Evolutionary conservation across 2,797 vertebrate species (phyloP).

Genomic region (Betta splendens): DNA sequence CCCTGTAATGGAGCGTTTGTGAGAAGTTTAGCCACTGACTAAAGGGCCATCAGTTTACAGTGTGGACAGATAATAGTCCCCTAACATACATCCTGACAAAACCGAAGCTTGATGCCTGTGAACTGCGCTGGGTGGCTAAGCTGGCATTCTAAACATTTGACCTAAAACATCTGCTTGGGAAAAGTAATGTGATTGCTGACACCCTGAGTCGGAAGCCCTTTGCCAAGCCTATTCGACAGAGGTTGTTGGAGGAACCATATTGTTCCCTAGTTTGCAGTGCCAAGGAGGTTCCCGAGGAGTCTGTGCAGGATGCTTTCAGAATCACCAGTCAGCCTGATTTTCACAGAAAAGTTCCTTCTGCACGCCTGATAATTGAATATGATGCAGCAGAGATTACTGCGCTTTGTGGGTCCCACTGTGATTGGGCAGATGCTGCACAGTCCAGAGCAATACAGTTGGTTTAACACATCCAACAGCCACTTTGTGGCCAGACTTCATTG

Average conservation of each 20-base stretch:
- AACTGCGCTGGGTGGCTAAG: constrained; percentile 6
- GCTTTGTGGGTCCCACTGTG: too few relatives aligned
- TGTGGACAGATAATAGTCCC: constrained; percentile 9
- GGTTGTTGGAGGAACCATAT: constrained; percentile 21
- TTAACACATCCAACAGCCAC: neutral
- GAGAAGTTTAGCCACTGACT: constrained; percentile 31
- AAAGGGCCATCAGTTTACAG: neutral
- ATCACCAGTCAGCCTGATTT: too few relatives aligned
- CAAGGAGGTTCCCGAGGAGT: neutral
- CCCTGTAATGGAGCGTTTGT: constrained; percentile 21
- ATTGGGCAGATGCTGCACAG: too few relatives aligned
- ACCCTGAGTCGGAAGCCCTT: constrained; percentile 10
- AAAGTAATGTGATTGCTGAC: neutral
- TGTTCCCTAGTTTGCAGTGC: neutral
- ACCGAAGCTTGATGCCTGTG: too few relatives aligned
- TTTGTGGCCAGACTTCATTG: neutral
- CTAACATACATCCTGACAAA: too few relatives aligned
- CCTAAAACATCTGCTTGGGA: constrained; percentile 18
- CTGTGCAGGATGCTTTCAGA: neutral
- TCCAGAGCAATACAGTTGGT: too few relatives aligned
- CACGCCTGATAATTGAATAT: too few relatives aligned
- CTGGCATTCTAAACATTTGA: constrained; percentile 12
- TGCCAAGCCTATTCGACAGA: neutral
- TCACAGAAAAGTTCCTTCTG: too few relatives aligned
- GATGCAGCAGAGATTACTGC: too few relatives aligned